Percentiles rank a stretch among this genome's conserved stretches.
These are phyloP conservation scores for Cryptus viduatorius DNA, from an alignment of 2,888 invertebrate genomes.

Conservation along the genomic window DNA sequence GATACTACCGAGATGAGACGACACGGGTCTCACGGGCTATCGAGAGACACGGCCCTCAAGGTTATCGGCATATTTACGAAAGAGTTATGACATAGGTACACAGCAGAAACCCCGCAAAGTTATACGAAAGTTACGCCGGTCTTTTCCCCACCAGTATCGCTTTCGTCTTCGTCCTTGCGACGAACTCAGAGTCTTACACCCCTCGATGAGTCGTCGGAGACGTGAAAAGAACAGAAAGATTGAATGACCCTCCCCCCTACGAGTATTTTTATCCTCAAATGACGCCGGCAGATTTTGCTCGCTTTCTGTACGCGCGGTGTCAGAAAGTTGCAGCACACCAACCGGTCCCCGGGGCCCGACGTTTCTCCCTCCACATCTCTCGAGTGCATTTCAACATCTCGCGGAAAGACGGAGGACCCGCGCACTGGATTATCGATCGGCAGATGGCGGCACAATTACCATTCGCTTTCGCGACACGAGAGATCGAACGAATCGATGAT, in stretches of 20 bases:
- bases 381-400: constrained; percentile 33
- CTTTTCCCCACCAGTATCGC: constrained; percentile 52
- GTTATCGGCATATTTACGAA: constrained; percentile 80
- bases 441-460: constrained; percentile 66
- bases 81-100: constrained; percentile 57
- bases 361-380: constrained; percentile 19
- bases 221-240: constrained; percentile 18
- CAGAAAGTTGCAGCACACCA: constrained; percentile 22
- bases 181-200: constrained; percentile 35
- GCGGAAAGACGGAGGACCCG: not conserved
- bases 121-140: constrained; percentile 44
- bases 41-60: constrained; percentile 78
- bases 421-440: constrained; percentile 21
- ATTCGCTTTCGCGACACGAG: not conserved
- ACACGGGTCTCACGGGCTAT: constrained; percentile 73
- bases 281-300: constrained; percentile 21
- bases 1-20: constrained; percentile 81
- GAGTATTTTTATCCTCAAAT: not conserved
- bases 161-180: constrained; percentile 67
- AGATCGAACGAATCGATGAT: not conserved
- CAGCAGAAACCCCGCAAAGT: constrained; percentile 6
- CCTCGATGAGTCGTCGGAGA: not conserved
- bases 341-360: constrained; percentile 25
- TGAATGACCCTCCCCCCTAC: constrained; percentile 8
- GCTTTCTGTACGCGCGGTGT: constrained; percentile 32